Evolutionary conservation across 2,113 vertebrate genomes (phyloP).

Genomic region (Heterotis niloticus): DNA sequence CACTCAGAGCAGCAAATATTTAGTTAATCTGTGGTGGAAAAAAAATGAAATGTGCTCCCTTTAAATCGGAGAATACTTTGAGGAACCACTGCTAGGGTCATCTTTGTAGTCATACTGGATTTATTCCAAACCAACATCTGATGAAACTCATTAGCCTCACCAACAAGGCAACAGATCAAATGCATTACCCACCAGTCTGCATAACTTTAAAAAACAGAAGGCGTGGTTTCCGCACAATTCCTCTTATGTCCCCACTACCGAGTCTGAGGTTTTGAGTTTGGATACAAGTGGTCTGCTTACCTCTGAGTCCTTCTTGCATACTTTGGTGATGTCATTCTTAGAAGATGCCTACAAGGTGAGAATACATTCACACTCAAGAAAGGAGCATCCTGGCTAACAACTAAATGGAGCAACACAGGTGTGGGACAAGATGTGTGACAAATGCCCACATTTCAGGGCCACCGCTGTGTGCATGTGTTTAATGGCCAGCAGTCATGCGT

Average conservation of each 20-base stretch:
- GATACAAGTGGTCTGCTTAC: slow-evolving; percentile 57
- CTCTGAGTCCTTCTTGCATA: slow-evolving; percentile 94
- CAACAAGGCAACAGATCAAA: too few species aligned
- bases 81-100: too few species aligned
- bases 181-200: too few species aligned
- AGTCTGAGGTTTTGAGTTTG: background rate
- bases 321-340: slow-evolving; percentile 87
- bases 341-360: slow-evolving; percentile 78
- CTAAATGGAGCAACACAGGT: background rate
- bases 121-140: too few species aligned
- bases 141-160: too few species aligned
- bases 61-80: too few species aligned
- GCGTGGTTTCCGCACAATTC: background rate
- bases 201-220: too few species aligned
- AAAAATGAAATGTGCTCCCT: background rate
- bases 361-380: too few species aligned
- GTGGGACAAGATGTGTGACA: too few species aligned
- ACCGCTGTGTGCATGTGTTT: background rate
- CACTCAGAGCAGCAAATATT: too few species aligned
- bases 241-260: background rate
- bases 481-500: too few species aligned
- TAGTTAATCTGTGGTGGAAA: background rate
- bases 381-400: background rate
- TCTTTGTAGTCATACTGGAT: too few species aligned
- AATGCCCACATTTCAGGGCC: background rate